A percentile compares a stretch with the other conserved stretches of the same genome.
Evolutionary conservation across 2,797 vertebrate species (phyloP).

Genomic region (Argentina silus): DNA sequence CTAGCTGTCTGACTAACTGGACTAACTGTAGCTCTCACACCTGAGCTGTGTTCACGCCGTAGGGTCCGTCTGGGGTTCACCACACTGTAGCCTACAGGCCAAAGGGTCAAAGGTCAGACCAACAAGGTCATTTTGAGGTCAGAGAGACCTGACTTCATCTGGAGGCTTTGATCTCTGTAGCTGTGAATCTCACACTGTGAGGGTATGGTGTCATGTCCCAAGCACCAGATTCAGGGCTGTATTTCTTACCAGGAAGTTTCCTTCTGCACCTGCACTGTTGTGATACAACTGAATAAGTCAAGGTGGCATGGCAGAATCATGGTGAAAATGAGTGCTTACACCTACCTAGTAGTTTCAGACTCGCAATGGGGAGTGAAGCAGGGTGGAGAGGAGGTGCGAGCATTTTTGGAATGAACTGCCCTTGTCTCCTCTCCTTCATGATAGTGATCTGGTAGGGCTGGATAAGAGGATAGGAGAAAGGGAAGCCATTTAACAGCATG

Average conservation of each 20-base stretch:
- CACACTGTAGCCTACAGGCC: not conserved
- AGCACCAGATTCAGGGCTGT: too few species aligned
- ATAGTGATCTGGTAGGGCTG: not conserved
- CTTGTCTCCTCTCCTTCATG: too few species aligned
- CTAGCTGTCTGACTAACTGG: conserved; percentile 40
- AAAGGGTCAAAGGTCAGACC: conserved; percentile 46
- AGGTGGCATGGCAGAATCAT: not conserved
- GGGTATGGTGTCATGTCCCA: too few species aligned
- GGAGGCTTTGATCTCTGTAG: not conserved
- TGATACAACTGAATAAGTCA: not conserved
- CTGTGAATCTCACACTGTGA: too few species aligned
- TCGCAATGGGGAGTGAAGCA: too few species aligned
- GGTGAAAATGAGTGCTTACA: not conserved
- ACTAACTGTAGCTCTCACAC: conserved; percentile 38
- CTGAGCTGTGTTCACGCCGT: conserved; percentile 13
- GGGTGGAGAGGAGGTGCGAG: too few species aligned
- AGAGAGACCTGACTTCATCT: not conserved
- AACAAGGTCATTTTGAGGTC: conserved; percentile 41
- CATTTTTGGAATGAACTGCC: too few species aligned
- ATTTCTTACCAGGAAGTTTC: too few species aligned
- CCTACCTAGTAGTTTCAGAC: too few species aligned
- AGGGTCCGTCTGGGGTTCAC: not conserved
- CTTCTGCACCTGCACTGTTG: not conserved
- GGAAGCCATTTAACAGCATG: not conserved
- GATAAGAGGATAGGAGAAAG: not conserved